Conservation (phyloP, 2,797 vertebrate genomes). For the Sebastiscus tertius region DNA sequence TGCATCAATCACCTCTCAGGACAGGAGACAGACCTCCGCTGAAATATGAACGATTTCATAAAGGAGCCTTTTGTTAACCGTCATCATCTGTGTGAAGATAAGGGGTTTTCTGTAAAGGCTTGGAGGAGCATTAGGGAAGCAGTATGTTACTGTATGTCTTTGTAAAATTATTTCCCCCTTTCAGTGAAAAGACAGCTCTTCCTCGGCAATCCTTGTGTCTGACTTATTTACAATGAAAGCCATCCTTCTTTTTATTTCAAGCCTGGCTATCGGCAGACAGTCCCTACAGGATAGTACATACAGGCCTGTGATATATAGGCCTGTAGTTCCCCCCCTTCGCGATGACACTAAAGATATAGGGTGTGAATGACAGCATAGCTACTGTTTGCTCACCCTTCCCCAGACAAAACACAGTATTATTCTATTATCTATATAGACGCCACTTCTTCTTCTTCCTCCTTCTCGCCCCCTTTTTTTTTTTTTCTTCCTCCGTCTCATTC, state of each 20-base stretch:
- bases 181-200: slow-evolving; percentile 59
- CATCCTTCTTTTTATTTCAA: slow-evolving; percentile 82
- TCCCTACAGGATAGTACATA: slow-evolving; percentile 90
- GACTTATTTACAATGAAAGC: slow-evolving; percentile 79
- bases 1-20: slow-evolving; percentile 80
- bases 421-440: slow-evolving; percentile 95
- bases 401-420: slow-evolving; percentile 98
- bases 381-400: slow-evolving; percentile 90
- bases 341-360: slow-evolving; percentile 99
- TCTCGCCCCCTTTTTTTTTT: slow-evolving; percentile 23
- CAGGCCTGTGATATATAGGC: slow-evolving; percentile 98
- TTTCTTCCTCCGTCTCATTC: slow-evolving; percentile 41
- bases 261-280: slow-evolving; percentile 87
- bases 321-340: slow-evolving; percentile 88
- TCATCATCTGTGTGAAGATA: slow-evolving; percentile 70
- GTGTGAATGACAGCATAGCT: slow-evolving; percentile 95
- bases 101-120: slow-evolving; percentile 61
- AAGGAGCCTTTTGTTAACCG: slow-evolving; percentile 70
- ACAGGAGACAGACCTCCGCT: slow-evolving; percentile 72
- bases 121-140: slow-evolving; percentile 55
- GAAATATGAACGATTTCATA: slow-evolving; percentile 78
- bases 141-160: slow-evolving; percentile 57
- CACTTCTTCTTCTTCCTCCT: slow-evolving; percentile 49
- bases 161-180: slow-evolving; percentile 69
- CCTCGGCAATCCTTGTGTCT: slow-evolving; percentile 48